These are phyloP conservation scores for Hoplostethus mediterraneus DNA, from an alignment of 2,797 vertebrate genomes.

Conservation along the genomic window DNA sequence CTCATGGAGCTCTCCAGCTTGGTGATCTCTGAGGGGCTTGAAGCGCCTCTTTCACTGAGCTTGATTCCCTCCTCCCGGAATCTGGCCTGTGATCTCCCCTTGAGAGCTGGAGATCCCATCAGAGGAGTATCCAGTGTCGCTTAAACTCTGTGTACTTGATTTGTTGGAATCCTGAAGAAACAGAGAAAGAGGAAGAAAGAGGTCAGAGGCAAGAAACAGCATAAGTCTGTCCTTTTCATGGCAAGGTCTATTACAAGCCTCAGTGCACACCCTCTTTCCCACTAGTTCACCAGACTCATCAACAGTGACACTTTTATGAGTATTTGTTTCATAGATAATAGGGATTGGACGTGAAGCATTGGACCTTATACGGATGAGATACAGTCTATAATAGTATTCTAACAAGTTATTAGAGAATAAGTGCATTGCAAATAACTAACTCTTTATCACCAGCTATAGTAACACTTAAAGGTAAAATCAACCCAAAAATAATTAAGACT, in stretches of 20 bases:
- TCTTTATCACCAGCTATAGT: slow-evolving; percentile 25
- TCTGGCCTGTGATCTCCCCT: slow-evolving; percentile 94
- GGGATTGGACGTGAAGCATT: slow-evolving; percentile 46
- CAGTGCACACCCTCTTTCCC: slow-evolving; percentile 46
- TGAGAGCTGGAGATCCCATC: slow-evolving; percentile 97
- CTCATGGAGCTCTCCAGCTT: slow-evolving; percentile 94
- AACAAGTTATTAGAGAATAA: slow-evolving; percentile 47
- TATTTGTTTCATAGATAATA: slow-evolving; percentile 40
- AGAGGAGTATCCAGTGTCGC: slow-evolving; percentile 98
- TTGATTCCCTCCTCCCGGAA: slow-evolving; percentile 95
- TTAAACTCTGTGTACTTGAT: slow-evolving; percentile 95
- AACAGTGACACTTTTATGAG: slow-evolving; percentile 53
- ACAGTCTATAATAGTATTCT: slow-evolving; percentile 40
- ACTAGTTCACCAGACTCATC: slow-evolving; percentile 59
- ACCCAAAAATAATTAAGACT: slow-evolving; percentile 56
- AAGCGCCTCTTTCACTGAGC: slow-evolving; percentile 90
- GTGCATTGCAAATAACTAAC: slow-evolving; percentile 45
- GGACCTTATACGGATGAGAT: slow-evolving; percentile 44
- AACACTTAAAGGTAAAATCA: slow-evolving; percentile 70
- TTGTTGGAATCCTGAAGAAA: slow-evolving; percentile 90
- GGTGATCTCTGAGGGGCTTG: slow-evolving; percentile 94
- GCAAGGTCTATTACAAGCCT: slow-evolving; percentile 50
- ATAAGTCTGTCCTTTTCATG: slow-evolving; percentile 20
- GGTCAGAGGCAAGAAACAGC: slow-evolving; percentile 43
- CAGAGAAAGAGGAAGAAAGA: slow-evolving; percentile 50